These are phyloP conservation scores for Ochropleura plecta DNA, from an alignment of 2,888 invertebrate genomes.

Conservation along the genomic window DNA sequence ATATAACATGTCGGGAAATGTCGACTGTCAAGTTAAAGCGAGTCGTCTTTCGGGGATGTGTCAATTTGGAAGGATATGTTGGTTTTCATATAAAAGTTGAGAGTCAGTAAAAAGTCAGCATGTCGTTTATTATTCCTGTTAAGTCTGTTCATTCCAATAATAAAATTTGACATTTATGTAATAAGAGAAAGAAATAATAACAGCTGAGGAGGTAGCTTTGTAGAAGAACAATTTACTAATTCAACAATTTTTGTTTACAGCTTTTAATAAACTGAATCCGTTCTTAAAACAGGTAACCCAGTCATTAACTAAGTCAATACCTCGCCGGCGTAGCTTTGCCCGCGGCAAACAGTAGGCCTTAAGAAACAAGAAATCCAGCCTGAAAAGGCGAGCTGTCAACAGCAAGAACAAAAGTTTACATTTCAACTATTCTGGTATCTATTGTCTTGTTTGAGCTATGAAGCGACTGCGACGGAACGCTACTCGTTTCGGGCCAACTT, in stretches of 20 bases:
- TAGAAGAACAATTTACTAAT: conserved; percentile 19
- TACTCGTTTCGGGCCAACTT: conserved; percentile 77
- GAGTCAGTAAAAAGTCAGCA: background rate
- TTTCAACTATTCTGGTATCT: conserved; percentile 78
- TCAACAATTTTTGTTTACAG: conserved; percentile 36
- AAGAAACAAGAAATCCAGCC: conserved; percentile 65
- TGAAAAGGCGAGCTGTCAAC: conserved; percentile 67
- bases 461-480: conserved; percentile 69
- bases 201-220: background rate
- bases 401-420: conserved; percentile 77
- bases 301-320: conserved; percentile 54
- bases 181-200: background rate
- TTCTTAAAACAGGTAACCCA: conserved; percentile 47
- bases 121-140: background rate
- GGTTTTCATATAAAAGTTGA: background rate
- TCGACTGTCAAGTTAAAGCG: conserved; percentile 37
- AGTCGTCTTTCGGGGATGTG: conserved; percentile 14
- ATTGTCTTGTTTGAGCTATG: conserved; percentile 78
- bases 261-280: conserved; percentile 37
- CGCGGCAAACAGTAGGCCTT: conserved; percentile 49
- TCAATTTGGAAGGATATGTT: background rate
- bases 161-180: background rate
- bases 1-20: conserved; percentile 39
- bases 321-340: conserved; percentile 29
- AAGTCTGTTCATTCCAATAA: background rate